Conservation (phyloP, 2,888 invertebrate species). For the Trypoxylon attenuatum region DNA sequence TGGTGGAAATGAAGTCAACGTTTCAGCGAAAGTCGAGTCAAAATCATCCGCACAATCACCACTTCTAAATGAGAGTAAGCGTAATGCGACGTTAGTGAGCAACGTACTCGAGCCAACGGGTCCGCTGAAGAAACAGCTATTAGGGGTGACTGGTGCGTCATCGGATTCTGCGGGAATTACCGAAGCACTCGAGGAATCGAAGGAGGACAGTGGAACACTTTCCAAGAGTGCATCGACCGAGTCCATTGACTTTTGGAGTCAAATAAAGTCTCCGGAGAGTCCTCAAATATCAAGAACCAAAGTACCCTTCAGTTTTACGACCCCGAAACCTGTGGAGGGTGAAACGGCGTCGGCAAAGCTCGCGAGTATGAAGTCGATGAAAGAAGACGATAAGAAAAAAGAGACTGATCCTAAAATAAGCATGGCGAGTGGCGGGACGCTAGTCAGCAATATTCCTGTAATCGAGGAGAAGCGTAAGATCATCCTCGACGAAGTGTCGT, state of each 20-base stretch:
- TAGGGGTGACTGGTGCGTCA: too few relatives aligned
- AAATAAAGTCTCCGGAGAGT: conserved; percentile 59
- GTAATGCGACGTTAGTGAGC: background rate
- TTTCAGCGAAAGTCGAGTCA: too few relatives aligned
- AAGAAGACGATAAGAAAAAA: conserved; percentile 39
- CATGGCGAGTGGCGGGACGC: conserved; percentile 5
- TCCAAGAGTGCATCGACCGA: conserved; percentile 48
- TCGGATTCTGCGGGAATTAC: background rate
- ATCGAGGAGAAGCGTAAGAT: conserved; percentile 23
- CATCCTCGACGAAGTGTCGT: background rate
- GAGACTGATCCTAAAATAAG: conserved; percentile 45
- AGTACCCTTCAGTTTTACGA: conserved; percentile 21
- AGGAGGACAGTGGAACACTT: conserved; percentile 14
- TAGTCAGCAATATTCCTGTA: conserved; percentile 23
- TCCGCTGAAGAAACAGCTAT: background rate
- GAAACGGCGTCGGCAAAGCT: conserved; percentile 11
- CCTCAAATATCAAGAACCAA: conserved; percentile 15
- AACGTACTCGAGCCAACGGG: background rate
- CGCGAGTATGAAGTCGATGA: conserved; percentile 4
- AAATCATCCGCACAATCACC: background rate
- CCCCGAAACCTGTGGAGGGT: background rate
- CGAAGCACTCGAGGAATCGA: background rate
- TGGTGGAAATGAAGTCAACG: background rate
- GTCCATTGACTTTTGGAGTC: conserved; percentile 70
- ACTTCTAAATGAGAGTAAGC: background rate